These are phyloP conservation scores for Dissostichus mawsoni DNA, from an alignment of 2,113 vertebrate genomes.

Conservation along the genomic window DNA sequence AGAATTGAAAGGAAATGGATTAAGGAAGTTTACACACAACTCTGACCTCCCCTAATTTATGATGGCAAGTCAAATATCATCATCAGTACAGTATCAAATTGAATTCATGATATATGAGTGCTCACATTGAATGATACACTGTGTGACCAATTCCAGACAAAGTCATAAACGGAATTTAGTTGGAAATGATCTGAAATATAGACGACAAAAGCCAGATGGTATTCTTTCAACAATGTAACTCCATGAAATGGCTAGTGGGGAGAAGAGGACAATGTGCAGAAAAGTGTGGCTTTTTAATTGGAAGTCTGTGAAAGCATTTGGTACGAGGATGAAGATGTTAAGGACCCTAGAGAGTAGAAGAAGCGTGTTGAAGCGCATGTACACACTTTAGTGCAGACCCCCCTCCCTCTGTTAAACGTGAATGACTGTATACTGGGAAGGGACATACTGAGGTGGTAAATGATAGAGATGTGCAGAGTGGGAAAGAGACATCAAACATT, in stretches of 20 bases:
- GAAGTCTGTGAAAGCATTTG: slow-evolving; percentile 4
- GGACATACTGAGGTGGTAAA: neutral
- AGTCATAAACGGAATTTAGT: neutral
- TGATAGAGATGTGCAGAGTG: neutral
- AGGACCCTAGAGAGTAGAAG: neutral
- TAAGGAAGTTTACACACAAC: neutral
- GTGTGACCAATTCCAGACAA: neutral
- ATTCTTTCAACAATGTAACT: too few relatives aligned
- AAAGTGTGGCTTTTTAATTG: neutral
- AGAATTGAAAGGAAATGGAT: neutral
- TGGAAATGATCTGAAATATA: neutral
- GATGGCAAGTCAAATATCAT: neutral
- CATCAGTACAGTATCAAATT: neutral
- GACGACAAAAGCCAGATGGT: too few relatives aligned
- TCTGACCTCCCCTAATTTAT: slow-evolving; percentile 3
- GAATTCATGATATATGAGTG: neutral
- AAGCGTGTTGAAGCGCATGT: slow-evolving; percentile 35
- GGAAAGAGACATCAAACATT: slow-evolving; percentile 33
- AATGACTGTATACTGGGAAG: neutral
- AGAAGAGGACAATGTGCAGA: neutral
- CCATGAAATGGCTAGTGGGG: too few relatives aligned
- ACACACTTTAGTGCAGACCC: neutral
- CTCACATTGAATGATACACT: neutral
- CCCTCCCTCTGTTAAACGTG: slow-evolving; percentile 14
- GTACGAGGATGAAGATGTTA: neutral